Evolutionary conservation across 2,888 invertebrate genomes (phyloP).

Genomic region (Agonopterix alstromeriana): DNA sequence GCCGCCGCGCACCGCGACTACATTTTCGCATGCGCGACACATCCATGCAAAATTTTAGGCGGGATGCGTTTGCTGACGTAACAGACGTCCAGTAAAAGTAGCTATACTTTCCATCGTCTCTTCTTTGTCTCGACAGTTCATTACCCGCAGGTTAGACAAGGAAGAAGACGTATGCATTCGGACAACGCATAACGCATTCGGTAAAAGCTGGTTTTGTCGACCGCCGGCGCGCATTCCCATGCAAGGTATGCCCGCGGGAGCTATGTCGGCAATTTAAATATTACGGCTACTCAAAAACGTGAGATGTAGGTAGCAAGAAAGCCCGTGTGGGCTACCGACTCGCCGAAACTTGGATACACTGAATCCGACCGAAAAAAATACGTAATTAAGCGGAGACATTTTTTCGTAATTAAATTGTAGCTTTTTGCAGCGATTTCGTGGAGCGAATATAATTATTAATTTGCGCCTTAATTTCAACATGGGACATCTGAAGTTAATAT

Average conservation of each 20-base stretch:
- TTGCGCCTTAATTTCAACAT: conserved; percentile 47
- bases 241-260: conserved; percentile 72
- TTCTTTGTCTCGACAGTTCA: conserved; percentile 48
- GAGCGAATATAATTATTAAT: conserved; percentile 55
- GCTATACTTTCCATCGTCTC: conserved; percentile 51
- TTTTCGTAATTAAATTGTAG: conserved; percentile 70
- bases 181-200: conserved; percentile 65
- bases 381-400: conserved; percentile 58
- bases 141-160: conserved; percentile 53
- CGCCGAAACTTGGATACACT: conserved; percentile 57
- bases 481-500: conserved; percentile 41
- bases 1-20: conserved; percentile 22
- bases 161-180: conserved; percentile 53
- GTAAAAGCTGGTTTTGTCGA: conserved; percentile 68
- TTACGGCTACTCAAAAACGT: conserved; percentile 75
- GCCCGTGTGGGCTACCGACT: conserved; percentile 61
- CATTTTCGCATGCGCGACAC: conserved; percentile 69
- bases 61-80: conserved; percentile 68
- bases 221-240: conserved; percentile 71
- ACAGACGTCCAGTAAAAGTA: conserved; percentile 55
- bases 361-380: conserved; percentile 56
- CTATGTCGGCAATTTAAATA: conserved; percentile 74
- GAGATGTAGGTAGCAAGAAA: conserved; percentile 70
- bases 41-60: conserved; percentile 76
- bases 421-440: conserved; percentile 38